Evolutionary conservation across 2,797 vertebrate genomes (phyloP), one percentile per base, ranked within the genome.

Genomic region (Cyprinodon diabolis): DNA sequence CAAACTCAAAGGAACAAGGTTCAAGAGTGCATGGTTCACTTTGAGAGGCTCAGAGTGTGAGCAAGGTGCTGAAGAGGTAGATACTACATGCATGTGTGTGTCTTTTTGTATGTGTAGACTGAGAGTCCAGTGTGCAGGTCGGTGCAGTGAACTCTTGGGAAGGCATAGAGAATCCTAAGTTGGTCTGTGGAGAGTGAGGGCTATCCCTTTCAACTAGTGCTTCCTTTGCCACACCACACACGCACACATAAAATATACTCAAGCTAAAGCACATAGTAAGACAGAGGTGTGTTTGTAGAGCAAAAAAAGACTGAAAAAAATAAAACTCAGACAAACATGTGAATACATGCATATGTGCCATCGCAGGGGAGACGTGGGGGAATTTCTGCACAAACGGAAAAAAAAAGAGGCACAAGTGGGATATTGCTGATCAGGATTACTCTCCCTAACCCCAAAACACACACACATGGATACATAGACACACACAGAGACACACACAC

Each of bases 181-280:
- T 80, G 74, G 91, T 90, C 90, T 91, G 82, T 67, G 71, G 90
- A 90, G 87, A 85, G 81, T 43, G 72, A 87, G 87, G 85, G 80
- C 73, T 87, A 82, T 91, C 73, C 69, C 89, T 92, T 93, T 93
- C 78, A 92, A 92, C 88, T 93, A 90, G 78, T 86, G 77, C 84
- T 92, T 82, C 79, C 81, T 86, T 88, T 86, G 86, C 86, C 88
- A 84, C 66, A 14, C 10, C 77, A 77, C 76, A 78, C 66, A 69
- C 68, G 73, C 52, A 66, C 76, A 80, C 40, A 43, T 8, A 62
- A 66, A 71, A 80, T 68, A 62, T 57, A 72, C 68, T 57, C 45
- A 43, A 4, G 43, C 15, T 35, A 52, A 65, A 19, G 71, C 52
- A 79, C 62, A 75, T 45, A 15, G 21, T 43, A 14, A 54, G 51